These are phyloP conservation scores for Phallusia fumigata DNA, from an alignment of 23 tunicate genomes.

Conservation along the genomic window DNA sequence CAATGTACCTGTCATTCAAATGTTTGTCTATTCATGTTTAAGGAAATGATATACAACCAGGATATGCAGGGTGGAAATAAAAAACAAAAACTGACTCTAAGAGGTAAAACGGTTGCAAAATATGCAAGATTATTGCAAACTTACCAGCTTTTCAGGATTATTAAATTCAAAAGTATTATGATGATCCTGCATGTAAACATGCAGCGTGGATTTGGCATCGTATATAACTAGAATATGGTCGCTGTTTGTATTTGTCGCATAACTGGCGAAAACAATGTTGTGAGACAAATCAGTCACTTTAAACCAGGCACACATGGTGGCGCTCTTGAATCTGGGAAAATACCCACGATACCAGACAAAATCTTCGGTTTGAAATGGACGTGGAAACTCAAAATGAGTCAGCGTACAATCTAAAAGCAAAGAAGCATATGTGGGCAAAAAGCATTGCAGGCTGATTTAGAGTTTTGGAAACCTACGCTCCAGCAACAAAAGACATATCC, in stretches of 20 bases:
- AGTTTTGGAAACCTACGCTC: too few species aligned
- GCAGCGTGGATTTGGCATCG: not conserved
- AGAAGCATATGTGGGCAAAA: too few species aligned
- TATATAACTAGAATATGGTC: not conserved
- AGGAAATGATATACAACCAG: too few species aligned
- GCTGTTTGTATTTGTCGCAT: not conserved
- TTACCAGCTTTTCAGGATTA: not conserved
- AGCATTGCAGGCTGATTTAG: too few species aligned
- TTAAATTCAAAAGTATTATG: not conserved
- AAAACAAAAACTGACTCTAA: too few species aligned
- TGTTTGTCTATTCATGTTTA: too few species aligned
- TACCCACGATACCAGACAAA: slow-evolving; percentile 5
- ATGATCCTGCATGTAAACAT: not conserved
- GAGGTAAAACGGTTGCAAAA: too few species aligned
- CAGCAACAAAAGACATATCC: too few species aligned
- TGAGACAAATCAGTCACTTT: not conserved
- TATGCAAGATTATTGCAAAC: not conserved
- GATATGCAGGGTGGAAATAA: too few species aligned
- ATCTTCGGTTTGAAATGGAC: not conserved
- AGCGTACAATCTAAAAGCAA: slow-evolving; percentile 7
- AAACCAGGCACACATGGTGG: slow-evolving; percentile 17
- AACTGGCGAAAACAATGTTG: not conserved
- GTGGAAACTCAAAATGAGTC: slow-evolving; percentile 13
- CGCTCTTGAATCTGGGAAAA: slow-evolving; percentile 5
- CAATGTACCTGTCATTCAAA: too few species aligned